Conservation (phyloP, 2,888 invertebrate genomes). For the Drosophila maculinotata region DNA sequence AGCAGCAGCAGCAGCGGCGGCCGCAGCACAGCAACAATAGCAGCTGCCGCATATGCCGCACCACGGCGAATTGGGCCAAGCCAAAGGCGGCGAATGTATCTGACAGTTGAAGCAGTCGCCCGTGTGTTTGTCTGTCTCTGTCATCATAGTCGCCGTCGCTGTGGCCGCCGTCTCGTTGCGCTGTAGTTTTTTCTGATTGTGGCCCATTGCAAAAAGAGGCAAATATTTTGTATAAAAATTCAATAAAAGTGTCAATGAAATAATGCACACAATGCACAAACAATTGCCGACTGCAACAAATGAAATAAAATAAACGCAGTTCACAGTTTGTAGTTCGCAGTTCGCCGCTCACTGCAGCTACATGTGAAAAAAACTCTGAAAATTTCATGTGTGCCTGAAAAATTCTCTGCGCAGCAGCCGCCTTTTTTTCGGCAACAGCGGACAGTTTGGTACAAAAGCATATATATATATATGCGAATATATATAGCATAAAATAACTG, state of each 20-base stretch:
- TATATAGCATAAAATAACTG: constrained; percentile 7
- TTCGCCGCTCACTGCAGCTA: neutral
- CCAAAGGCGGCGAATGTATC: constrained; percentile 68
- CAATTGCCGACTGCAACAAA: constrained; percentile 13
- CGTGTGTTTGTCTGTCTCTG: constrained; percentile 65
- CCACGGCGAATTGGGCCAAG: constrained; percentile 59
- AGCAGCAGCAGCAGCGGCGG: constrained; percentile 56
- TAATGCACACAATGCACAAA: constrained; percentile 29
- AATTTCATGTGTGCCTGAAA: constrained; percentile 47
- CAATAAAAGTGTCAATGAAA: constrained; percentile 48
- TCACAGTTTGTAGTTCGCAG: too few species aligned
- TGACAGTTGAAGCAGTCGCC: constrained; percentile 58
- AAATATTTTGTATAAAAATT: constrained; percentile 55
- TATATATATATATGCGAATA: constrained; percentile 10
- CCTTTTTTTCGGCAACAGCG: constrained; percentile 60
- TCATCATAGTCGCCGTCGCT: constrained; percentile 67
- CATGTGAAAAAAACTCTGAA: constrained; percentile 31
- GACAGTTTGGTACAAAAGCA: constrained; percentile 45
- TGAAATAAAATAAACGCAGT: constrained; percentile 1
- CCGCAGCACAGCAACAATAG: constrained; percentile 53
- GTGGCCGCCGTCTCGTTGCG: constrained; percentile 72
- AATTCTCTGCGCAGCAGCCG: constrained; percentile 75
- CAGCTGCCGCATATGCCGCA: constrained; percentile 71
- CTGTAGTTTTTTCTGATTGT: constrained; percentile 78
- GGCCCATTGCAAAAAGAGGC: constrained; percentile 67